Base-by-base conservation (phyloP, 2,888 invertebrate species). In the Cephus spinipes region DNA sequence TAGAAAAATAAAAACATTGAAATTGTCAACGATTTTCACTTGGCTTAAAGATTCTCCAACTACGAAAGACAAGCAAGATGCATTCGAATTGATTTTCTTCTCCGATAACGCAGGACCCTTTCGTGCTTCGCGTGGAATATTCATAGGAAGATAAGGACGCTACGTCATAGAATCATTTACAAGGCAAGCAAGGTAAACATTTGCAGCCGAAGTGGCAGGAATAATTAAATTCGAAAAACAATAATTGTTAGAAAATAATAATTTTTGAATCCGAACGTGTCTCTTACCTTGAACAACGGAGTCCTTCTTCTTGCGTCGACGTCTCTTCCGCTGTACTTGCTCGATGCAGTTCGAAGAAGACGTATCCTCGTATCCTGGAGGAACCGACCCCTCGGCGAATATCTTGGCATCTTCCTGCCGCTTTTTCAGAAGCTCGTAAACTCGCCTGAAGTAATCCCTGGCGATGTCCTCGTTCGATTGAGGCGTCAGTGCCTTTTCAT, bases 381-480 rank as follows among this genome's bases (percentile, higher is more conserved):
- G 76, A 68, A 81, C 77, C 23, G 77, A 80, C 12, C 76, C 84
- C 55, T 84, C 81, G 23, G 84, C 79, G 2, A 81, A 55, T 35
- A 55, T 81, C n/a, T 83, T 84, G 71, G 81, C 82, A 15, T 82
- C 82, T 30, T 84, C 81, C 69, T 87, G 87, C 35, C 88, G 84
- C 74, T 83, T 86, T 79, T 88, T 89, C 82, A 91, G 79, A 73
- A 89, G 83, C 75, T 90, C 89, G 81, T 91, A 91, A 80, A 91
- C 91, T 73, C 91, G 84, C 68, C 83, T 86, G 80, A 91, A 90
- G 79, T 91, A 91, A 84, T 91, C 90, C 78, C 81, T 87, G 2
- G 88, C 85, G 31, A 87, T 87, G 77, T 89, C 88, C 77, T 88
- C 87, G 79, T 87, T 88, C 75, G 86, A 86, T 76, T 68, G 78